These are phyloP conservation scores for Amphimedon queenslandica DNA, from an alignment of 37 sponge, comb jelly and placozoan species.

Conservation along the genomic window DNA sequence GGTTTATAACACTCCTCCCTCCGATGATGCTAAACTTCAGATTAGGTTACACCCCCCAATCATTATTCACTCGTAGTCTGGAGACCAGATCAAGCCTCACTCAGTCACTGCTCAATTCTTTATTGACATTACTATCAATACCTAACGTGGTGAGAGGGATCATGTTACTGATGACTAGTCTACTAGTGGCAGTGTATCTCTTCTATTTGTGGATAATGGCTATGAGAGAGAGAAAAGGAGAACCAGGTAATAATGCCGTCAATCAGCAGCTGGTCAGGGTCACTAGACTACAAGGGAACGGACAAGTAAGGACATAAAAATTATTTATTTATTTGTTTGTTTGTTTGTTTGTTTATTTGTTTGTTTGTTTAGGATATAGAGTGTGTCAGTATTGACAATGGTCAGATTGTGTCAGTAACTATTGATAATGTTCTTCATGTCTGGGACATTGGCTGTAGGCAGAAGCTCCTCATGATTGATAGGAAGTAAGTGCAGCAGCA, in stretches of 20 bases:
- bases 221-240: neutral
- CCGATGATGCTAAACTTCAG: constrained; percentile 61
- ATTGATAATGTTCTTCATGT: constrained; percentile 51
- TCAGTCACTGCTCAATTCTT: neutral
- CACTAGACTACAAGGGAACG: constrained; percentile 38
- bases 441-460: constrained; percentile 37
- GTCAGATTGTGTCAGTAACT: constrained; percentile 30
- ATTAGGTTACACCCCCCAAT: constrained; percentile 18
- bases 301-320: constrained; percentile 40
- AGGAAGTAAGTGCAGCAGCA: no score
- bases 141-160: constrained; percentile 9
- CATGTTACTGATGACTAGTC: neutral
- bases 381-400: constrained; percentile 42
- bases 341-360: neutral
- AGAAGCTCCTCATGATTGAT: constrained; percentile 20
- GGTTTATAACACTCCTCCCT: constrained; percentile 68
- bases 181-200: constrained; percentile 11
- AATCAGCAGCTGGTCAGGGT: neutral
- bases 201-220: constrained; percentile 18
- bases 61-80: neutral
- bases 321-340: neutral
- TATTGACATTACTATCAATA: neutral
- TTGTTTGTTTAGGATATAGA: constrained; percentile 34
- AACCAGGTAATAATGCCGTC: neutral
- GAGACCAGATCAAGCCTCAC: neutral